These are phyloP conservation scores for Colostygia pectinataria DNA, from an alignment of 2,888 invertebrate genomes.

Conservation along the genomic window DNA sequence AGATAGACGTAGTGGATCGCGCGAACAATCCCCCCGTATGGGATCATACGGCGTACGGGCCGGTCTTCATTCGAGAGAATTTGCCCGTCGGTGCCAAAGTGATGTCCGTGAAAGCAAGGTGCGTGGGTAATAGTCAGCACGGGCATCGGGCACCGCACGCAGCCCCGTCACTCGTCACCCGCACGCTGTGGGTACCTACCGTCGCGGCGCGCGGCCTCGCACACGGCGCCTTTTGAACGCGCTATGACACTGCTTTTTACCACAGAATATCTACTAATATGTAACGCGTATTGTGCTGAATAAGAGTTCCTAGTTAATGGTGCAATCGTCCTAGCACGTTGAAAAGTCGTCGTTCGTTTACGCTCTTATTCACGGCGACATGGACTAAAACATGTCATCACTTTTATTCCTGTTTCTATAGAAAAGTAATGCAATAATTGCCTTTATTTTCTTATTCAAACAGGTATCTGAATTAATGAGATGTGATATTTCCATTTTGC, in stretches of 20 bases:
- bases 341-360: too few relatives aligned
- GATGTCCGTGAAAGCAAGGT: slow-evolving; percentile 99
- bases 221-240: slow-evolving; percentile 1
- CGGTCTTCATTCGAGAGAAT: slow-evolving; percentile 98
- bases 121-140: slow-evolving; percentile 85
- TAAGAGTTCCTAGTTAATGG: too few relatives aligned
- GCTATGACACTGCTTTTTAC: too few relatives aligned
- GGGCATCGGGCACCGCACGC: slow-evolving; percentile 86
- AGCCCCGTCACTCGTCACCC: slow-evolving; percentile 81
- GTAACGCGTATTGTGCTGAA: too few relatives aligned
- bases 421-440: background rate
- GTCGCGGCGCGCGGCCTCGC: slow-evolving; percentile 39
- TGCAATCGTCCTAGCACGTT: too few relatives aligned
- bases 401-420: slow-evolving; percentile 11
- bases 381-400: slow-evolving; percentile 17
- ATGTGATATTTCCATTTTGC: slow-evolving; percentile 13
- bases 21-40: slow-evolving; percentile 98
- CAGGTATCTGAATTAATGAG: slow-evolving; percentile 9
- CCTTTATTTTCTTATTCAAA: slow-evolving; percentile 3
- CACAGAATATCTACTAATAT: too few relatives aligned
- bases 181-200: slow-evolving; percentile 61
- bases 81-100: slow-evolving; percentile 98
- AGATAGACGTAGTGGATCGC: slow-evolving; percentile 99
- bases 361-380: too few relatives aligned
- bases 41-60: slow-evolving; percentile 98